These are phyloP conservation scores for Myotis myotis DNA, from an alignment of 2,797 vertebrate genomes.

Conservation along the genomic window DNA sequence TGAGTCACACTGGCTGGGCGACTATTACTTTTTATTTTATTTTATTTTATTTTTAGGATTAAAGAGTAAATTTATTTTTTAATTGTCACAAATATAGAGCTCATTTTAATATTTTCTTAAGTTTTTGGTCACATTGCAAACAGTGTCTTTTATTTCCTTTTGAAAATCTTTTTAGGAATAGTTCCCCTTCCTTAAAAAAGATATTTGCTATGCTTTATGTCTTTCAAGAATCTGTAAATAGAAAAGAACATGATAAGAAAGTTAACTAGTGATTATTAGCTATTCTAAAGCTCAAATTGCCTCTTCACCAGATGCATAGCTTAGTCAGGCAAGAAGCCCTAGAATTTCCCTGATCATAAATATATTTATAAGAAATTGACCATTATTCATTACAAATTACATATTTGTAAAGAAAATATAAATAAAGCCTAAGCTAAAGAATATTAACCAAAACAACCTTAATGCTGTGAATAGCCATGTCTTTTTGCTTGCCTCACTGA, in stretches of 20 bases:
- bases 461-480: background rate
- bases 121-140: background rate
- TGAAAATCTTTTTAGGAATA: constrained; percentile 37
- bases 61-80: constrained; percentile 64
- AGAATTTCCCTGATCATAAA: background rate
- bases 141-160: constrained; percentile 20
- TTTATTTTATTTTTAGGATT: background rate
- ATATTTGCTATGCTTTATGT: background rate
- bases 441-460: background rate
- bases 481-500: background rate
- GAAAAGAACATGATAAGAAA: background rate
- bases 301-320: background rate
- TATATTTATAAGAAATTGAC: background rate
- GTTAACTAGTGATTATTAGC: background rate
- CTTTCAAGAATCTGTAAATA: background rate
- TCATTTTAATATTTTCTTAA: constrained; percentile 26
- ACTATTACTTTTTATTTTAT: no score
- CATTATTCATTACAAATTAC: constrained; percentile 31
- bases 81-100: constrained; percentile 33
- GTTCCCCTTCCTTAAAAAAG: constrained; percentile 24
- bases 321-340: background rate
- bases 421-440: constrained; percentile 28
- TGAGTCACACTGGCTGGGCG: no score
- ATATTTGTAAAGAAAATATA: constrained; percentile 18
- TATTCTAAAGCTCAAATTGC: background rate